Base-by-base conservation (phyloP, 2,797 vertebrate genomes). In the Apodemus agrarius region DNA sequence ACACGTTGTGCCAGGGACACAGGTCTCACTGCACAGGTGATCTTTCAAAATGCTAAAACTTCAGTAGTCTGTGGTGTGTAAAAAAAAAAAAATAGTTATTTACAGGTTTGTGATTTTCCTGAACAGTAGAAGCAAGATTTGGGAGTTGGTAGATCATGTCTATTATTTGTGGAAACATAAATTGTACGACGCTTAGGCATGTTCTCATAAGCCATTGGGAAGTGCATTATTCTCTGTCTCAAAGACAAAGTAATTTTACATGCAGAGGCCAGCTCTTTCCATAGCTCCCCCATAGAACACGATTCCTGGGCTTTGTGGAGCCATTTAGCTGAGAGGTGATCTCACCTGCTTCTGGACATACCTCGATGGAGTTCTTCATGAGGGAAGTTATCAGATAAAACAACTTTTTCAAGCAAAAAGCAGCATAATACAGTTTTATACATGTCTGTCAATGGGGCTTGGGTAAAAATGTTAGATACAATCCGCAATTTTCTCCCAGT, bases 31-130 rank as follows among this genome's bases (percentile, higher is more conserved):
- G 46, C 10, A 59, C 21, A 93, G 59, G 3, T 59, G 21, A 90
- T 37, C 57, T n/a, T 81, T 43, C 29, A 13, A 37, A 80, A 46
- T 34, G 65, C 78, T 81, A 82, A 69, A 37, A 46, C 67, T 94
- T 74, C 29, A 69, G 59, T 5, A 49, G 63, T 63, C 52, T 34
- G 37, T 4, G 16, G 67, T 37, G 11, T 69, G 74, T 34, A 24
- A 74, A 90, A 72, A 61, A 22, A 63, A 29, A 61, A 29, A 78
- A 80, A 29, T 83, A 80, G 92, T 95, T 76, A 86, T 59, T 69
- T 90, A 67, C 11, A 43, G 43, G 59, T 49, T 61, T 65, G 12
- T 59, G 46, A 61, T 63, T 96, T 85, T 90, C 67, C 46, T 90
- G 63, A 93, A 49, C 52, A 79, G 52, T 67, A 3, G 11, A 5